phyloP scores from a whole-genome alignment of 2,888 invertebrate species.

The Dryomyza anilis region DNA sequence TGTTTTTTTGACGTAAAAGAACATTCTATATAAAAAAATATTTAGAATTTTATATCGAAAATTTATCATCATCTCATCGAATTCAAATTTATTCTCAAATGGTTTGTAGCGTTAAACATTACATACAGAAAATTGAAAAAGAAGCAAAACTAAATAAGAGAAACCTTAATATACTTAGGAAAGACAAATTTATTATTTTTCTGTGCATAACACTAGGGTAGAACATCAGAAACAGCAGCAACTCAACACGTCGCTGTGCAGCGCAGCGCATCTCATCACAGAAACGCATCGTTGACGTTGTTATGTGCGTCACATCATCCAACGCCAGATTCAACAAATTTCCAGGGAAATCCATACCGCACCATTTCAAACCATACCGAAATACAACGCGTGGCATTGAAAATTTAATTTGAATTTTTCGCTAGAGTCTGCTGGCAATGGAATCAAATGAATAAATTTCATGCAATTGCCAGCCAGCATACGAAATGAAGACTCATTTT shows the following conservation, averaged over 20 bases:
- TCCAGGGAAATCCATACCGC: not conserved
- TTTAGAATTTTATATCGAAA: too few relatives aligned
- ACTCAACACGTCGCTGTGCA: not conserved
- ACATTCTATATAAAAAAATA: too few relatives aligned
- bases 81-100: too few relatives aligned
- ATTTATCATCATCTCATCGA: too few relatives aligned
- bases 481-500: too few relatives aligned
- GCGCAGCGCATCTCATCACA: not conserved
- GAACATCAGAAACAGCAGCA: not conserved
- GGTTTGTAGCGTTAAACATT: too few relatives aligned
- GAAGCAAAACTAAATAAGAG: too few relatives aligned
- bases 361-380: not conserved
- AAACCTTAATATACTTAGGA: too few relatives aligned
- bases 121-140: too few relatives aligned
- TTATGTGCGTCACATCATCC: conserved; percentile 5
- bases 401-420: conserved; percentile 10
- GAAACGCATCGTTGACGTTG: conserved; percentile 3
- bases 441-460: conserved; percentile 23
- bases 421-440: not conserved
- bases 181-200: too few relatives aligned
- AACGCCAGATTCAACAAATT: not conserved
- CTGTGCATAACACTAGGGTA: too few relatives aligned
- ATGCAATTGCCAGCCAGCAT: not conserved
- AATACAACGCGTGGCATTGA: not conserved
- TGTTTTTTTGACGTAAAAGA: too few relatives aligned